Evolutionary conservation across 2,113 vertebrate genomes (phyloP), one percentile per base, ranked within the genome.

Genomic region (Odocoileus hemionus): DNA sequence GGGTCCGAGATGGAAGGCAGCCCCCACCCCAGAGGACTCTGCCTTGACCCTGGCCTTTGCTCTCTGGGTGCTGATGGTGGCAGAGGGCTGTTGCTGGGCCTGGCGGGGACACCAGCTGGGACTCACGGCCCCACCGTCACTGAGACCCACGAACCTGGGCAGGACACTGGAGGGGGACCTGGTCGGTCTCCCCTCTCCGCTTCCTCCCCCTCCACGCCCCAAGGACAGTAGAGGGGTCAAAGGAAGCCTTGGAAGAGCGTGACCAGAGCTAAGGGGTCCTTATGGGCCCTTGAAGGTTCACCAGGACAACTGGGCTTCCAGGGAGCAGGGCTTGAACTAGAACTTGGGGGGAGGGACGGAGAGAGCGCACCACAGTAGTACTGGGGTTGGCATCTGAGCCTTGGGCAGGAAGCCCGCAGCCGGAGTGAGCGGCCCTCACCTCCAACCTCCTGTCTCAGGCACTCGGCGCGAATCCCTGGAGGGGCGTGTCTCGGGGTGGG

Each of bases 271-370:
- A 1, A 33, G 43, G 25, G 11, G 19, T 14, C 28, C 28, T 33
- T 26, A 19, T 1, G 19, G 33, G 7, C 14, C 9, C 21, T n/a
- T 28, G 12, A 33, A 23, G 84, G 43, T 39, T 67, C 50, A 17
- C n/a, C 28, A 0, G 16, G 60, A 17, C 30, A 7, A 3, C 17
- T 7, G 25, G 28, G 17, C 30, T 52, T 82, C 70, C 6, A 12
- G 70, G 45, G 78, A 39, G 83, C n/a, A 10, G 70, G 36, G 36
- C 28, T n/a, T 5, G 33, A 78, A 17, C 80, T 30, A 33, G 90
- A 54, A 4, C 55, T 11, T 15, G 21, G 3, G 0, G 16, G 5
- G 2, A 33, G 79, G 52, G 33, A 7, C 5, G 1, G 15, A 36
- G 39, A 36, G 47, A 26, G 47, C 16, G 23, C 54, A 16, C 33